These are phyloP conservation scores for Drosophila prosaltans DNA, from an alignment of 1,140 invertebrate species.

Conservation along the genomic window DNA sequence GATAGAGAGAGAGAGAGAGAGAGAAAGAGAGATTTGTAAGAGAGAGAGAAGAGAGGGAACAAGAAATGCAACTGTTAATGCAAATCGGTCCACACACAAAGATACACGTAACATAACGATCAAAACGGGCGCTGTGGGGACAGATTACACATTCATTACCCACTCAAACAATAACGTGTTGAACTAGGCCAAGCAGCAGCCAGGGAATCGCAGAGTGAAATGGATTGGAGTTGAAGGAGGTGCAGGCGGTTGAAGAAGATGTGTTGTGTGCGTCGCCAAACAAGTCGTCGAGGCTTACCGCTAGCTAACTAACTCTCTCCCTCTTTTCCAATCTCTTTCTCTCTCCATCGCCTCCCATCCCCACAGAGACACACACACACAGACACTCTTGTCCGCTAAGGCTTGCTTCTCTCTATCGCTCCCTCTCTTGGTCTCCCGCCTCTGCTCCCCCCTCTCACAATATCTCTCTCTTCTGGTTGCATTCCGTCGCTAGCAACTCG, in stretches of 20 bases:
- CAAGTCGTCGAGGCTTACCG: conserved; percentile 71
- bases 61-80: conserved; percentile 81
- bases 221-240: neutral
- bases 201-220: neutral
- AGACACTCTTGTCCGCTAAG: neutral
- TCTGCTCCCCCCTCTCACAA: neutral
- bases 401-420: neutral
- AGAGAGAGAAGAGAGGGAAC: conserved; percentile 49
- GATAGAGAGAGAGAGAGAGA: conserved; percentile 21
- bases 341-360: conserved; percentile 32
- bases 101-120: conserved; percentile 31
- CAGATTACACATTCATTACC: conserved; percentile 53
- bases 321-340: conserved; percentile 9
- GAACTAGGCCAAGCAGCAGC: conserved; percentile 39
- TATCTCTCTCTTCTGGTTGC: conserved; percentile 22
- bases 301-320: conserved; percentile 40
- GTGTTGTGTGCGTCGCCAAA: conserved; percentile 60
- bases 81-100: conserved; percentile 49
- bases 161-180: conserved; percentile 56
- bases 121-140: conserved; percentile 47
- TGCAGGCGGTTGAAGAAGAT: conserved; percentile 20
- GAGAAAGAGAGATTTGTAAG: neutral
- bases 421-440: neutral
- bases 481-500: conserved; percentile 69
- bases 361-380: neutral